Conservation (phyloP, 2,113 vertebrate species). For the Thryonomys swinderianus region DNA sequence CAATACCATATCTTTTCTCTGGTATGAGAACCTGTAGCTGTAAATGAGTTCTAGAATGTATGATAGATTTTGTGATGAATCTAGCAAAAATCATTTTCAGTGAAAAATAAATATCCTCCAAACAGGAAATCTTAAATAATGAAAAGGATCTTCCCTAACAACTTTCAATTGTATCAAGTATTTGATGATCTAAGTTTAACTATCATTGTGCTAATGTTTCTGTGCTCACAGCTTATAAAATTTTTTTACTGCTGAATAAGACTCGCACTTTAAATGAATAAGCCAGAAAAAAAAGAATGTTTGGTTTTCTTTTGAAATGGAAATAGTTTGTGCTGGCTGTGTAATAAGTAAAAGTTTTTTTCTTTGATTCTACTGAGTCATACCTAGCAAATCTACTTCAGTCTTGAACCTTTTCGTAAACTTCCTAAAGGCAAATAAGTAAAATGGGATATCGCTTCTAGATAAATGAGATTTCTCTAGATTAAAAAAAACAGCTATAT, state of each 20-base stretch:
- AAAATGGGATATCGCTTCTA: constrained; percentile 24
- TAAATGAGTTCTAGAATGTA: too few relatives aligned
- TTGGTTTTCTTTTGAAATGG: constrained; percentile 76
- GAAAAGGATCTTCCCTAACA: constrained; percentile 63
- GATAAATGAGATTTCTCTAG: constrained; percentile 71
- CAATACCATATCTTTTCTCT: too few relatives aligned
- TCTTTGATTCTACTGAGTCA: constrained; percentile 69
- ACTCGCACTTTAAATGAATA: constrained; percentile 82
- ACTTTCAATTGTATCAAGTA: constrained; percentile 43
- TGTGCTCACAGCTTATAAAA: constrained; percentile 75
- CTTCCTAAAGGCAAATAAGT: constrained; percentile 66
- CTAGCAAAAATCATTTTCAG: constrained; percentile 61
- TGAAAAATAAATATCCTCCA: constrained; percentile 51
- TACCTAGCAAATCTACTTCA: constrained; percentile 74
- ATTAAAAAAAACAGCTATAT: constrained; percentile 43
- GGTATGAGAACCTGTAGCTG: too few relatives aligned
- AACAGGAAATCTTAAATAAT: constrained; percentile 69
- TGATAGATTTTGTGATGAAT: too few relatives aligned
- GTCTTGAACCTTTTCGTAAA: constrained; percentile 57
- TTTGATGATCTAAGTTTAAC: constrained; percentile 76
- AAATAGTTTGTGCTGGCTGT: constrained; percentile 83
- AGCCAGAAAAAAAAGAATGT: constrained; percentile 82
- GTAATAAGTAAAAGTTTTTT: constrained; percentile 52
- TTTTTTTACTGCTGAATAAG: constrained; percentile 83
- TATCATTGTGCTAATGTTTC: constrained; percentile 72